These are phyloP conservation scores for Gallinago solitaria DNA, from an alignment of 2,797 vertebrate genomes.

Conservation along the genomic window DNA sequence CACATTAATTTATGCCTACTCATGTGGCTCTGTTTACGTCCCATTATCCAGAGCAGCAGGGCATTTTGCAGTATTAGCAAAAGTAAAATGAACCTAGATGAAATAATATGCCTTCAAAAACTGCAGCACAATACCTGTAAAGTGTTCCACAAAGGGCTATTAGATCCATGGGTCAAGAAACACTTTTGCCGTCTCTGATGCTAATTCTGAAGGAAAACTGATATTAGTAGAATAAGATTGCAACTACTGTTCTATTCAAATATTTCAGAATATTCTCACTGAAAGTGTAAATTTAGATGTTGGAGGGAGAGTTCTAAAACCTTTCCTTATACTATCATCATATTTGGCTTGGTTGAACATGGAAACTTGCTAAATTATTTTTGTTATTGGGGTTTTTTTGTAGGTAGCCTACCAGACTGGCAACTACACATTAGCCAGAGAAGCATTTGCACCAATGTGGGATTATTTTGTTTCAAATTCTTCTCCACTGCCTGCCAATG, in stretches of 20 bases:
- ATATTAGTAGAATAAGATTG: neutral
- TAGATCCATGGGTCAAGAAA: neutral
- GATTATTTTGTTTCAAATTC: constrained; percentile 82
- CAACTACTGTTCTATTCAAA: constrained; percentile 59
- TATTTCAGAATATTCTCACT: constrained; percentile 42
- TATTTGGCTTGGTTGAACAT: neutral
- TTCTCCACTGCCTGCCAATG: neutral
- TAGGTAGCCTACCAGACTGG: constrained; percentile 89
- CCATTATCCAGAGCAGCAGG: neutral
- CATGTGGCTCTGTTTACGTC: neutral
- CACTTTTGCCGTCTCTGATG: neutral
- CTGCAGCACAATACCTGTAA: neutral
- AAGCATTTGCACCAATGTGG: constrained; percentile 87
- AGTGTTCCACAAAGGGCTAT: neutral
- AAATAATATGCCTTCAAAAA: neutral
- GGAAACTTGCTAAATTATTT: neutral
- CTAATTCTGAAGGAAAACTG: neutral
- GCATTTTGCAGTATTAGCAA: neutral
- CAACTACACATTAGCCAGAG: constrained; percentile 83
- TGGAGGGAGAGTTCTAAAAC: constrained; percentile 1
- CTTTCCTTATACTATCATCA: neutral
- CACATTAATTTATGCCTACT: neutral
- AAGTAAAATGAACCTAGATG: neutral
- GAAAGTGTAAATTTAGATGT: constrained; percentile 32
- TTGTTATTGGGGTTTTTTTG: neutral